Evolutionary conservation across 30 jellyfish, hydroid and myxozoan genomes (phyloP), one percentile per base, ranked within the genome.

Genomic region (Rhopilema esculentum): DNA sequence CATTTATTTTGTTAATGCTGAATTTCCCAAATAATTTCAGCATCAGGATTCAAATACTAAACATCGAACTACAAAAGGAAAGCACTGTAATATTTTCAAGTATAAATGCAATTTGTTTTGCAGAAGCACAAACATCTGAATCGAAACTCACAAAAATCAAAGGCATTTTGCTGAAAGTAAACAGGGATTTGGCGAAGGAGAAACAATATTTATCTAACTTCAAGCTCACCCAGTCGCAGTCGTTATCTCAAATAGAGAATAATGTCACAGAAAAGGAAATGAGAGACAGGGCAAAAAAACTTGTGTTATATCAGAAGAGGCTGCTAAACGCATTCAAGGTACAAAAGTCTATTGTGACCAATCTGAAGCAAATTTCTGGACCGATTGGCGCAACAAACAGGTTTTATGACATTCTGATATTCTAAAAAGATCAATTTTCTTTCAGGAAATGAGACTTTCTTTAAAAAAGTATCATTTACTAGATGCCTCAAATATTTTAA

Each of bases 301-400:
- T 83, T 2, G 66, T 83, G 18, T 0, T 51, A 19, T 65, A 23
- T 15, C 86, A 83, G 28, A 70, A 57, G 63, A 61, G 92, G 18
- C 62, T 83, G 29, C 70, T 70, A 20, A 18, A 23, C 17, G 92
- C 92, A 24, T 70, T 83, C 74, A 72, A 83, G 28, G 61, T 17
- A 8, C 92, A 83, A 72, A 83, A 83, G 31, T 0, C 8, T 0
- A 72, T 83, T 25, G 52, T 63, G 8, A 79, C 24, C 24, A 26
- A 21, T 27, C 27, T 70, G 18, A 68, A 71, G 18, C 6, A 40
- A 40, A 40, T 40, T 2, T 12, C 57, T n/a, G n/a, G n/a, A n/a
- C n/a, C n/a, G n/a, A n/a, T n/a, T n/a, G n/a, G n/a, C n/a, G n/a
- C n/a, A n/a, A n/a, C n/a, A n/a, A n/a, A n/a, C n/a, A n/a, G n/a